A percentile compares a stretch with the other conserved stretches of the same genome.
phyloP scores from a whole-genome alignment of 2,797 vertebrate species.

The Onychomys leucogaster region DNA sequence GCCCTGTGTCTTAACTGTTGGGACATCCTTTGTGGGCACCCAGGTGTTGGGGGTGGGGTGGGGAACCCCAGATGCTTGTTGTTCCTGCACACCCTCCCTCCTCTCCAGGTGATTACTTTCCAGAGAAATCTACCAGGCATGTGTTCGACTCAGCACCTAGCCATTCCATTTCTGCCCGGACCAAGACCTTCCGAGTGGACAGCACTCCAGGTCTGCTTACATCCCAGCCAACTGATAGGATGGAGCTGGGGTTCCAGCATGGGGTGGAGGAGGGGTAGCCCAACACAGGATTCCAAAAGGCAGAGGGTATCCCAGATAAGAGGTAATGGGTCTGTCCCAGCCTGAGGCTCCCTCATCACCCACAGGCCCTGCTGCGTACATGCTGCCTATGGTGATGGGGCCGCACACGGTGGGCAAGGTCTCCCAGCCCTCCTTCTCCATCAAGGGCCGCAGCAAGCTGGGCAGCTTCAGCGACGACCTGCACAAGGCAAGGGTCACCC shows the following conservation, averaged over 20 bases:
- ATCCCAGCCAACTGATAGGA: neutral
- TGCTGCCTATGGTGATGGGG: constrained; percentile 81
- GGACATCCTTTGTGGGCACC: neutral
- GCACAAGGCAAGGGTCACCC: constrained; percentile 81
- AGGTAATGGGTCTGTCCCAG: no score
- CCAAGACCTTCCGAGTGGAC: constrained; percentile 74
- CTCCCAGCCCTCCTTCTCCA: constrained; percentile 83
- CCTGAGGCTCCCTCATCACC: neutral
- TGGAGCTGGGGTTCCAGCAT: fast-evolving
- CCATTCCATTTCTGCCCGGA: constrained; percentile 81
- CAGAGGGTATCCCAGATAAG: neutral
- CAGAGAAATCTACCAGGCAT: constrained; percentile 77
- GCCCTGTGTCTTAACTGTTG: neutral
- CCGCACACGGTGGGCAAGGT: constrained; percentile 75
- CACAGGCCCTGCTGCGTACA: constrained; percentile 81
- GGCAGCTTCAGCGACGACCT: constrained; percentile 82
- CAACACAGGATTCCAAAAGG: neutral
- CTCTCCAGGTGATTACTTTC: constrained; percentile 81
- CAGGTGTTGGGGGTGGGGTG: no score
- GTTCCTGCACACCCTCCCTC: neutral
- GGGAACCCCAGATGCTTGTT: neutral
- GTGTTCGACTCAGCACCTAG: constrained; percentile 75
- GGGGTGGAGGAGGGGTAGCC: neutral
- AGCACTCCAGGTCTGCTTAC: constrained; percentile 78
- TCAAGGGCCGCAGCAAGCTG: constrained; percentile 81